These are phyloP conservation scores for Phycodurus eques DNA, from an alignment of 2,113 vertebrate genomes.

Conservation along the genomic window DNA sequence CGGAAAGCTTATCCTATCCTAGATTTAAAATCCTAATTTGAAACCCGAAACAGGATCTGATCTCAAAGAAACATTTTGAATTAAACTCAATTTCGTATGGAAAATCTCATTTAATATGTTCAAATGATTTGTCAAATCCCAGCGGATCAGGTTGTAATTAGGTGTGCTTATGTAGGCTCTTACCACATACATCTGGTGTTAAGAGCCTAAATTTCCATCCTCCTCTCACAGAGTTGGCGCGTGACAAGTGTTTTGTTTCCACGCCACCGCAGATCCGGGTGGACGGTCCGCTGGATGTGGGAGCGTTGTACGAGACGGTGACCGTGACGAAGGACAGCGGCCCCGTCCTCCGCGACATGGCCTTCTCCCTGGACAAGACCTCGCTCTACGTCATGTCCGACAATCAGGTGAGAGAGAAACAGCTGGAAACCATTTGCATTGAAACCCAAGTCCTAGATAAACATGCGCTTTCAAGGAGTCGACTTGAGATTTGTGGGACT, in stretches of 20 bases:
- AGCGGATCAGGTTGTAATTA: background rate
- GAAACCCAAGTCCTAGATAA: conserved; percentile 16
- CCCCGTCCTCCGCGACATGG: conserved; percentile 89
- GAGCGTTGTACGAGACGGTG: conserved; percentile 87
- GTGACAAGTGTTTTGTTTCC: background rate
- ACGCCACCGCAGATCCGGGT: conserved; percentile 81
- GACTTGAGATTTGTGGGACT: background rate
- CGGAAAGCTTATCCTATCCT: too few species aligned
- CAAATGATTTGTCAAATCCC: background rate
- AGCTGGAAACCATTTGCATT: conserved; percentile 12
- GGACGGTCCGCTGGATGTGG: conserved; percentile 81
- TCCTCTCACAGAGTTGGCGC: background rate
- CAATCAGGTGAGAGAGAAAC: conserved; percentile 79
- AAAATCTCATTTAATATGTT: background rate
- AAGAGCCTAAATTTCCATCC: background rate
- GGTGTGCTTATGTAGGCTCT: background rate
- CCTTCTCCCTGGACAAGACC: conserved; percentile 85
- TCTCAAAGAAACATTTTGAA: background rate
- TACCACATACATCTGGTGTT: background rate
- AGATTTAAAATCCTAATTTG: background rate
- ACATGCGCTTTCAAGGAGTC: background rate
- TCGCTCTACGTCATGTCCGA: conserved; percentile 89
- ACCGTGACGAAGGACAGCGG: conserved; percentile 85
- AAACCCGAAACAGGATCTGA: background rate
- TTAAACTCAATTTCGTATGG: background rate